These are phyloP conservation scores for Molothrus ater DNA, from an alignment of 2,797 vertebrate genomes.

Conservation along the genomic window DNA sequence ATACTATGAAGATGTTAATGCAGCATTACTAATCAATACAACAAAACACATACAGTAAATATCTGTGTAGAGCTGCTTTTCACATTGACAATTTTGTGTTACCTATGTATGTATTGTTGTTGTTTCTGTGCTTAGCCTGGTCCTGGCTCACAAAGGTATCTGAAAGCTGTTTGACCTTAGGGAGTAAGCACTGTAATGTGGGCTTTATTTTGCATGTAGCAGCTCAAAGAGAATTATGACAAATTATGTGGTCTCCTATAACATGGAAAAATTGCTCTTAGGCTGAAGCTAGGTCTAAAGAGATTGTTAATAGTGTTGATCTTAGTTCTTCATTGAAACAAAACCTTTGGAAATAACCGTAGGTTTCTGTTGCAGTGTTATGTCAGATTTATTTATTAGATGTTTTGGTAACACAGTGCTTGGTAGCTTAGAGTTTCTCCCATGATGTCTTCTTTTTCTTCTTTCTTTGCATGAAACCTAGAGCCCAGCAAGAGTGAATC, in stretches of 20 bases:
- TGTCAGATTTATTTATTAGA: neutral
- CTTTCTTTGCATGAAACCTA: neutral
- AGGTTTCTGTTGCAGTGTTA: neutral
- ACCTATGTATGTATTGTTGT: neutral
- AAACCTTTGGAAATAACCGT: neutral
- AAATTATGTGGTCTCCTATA: neutral
- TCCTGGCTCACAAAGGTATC: neutral
- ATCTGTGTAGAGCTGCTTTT: no score
- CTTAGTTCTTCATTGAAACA: neutral
- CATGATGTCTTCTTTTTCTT: fast-evolving
- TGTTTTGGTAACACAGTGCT: neutral
- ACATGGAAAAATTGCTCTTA: neutral
- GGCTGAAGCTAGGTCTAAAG: neutral
- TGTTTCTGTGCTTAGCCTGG: neutral
- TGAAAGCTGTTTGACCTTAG: neutral
- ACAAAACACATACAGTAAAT: no score
- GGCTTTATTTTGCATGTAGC: neutral
- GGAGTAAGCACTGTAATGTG: neutral
- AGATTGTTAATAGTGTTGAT: neutral
- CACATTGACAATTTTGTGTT: no score
- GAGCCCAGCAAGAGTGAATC: neutral
- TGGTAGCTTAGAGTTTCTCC: neutral
- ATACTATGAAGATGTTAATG: no score
- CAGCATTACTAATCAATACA: no score
- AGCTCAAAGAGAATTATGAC: neutral